phyloP scores from a whole-genome alignment of 2,797 vertebrate genomes.

The Notolepis coatsorum region DNA sequence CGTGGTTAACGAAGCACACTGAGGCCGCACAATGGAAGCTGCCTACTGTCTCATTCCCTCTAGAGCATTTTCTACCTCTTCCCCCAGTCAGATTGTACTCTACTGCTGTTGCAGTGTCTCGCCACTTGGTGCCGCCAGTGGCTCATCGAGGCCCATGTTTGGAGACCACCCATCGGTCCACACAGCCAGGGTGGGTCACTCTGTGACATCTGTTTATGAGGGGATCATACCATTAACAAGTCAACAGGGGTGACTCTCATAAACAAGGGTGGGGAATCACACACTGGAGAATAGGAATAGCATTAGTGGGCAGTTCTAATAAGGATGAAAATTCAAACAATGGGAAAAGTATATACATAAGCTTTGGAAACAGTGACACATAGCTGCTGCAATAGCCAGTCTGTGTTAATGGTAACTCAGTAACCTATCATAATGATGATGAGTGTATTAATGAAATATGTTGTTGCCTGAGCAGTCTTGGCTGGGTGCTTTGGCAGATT shows the following conservation, averaged over 20 bases:
- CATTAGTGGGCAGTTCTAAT: not conserved
- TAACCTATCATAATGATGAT: slow-evolving; percentile 35
- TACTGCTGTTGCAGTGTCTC: slow-evolving; percentile 37
- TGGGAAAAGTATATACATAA: no score
- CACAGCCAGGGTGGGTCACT: not conserved
- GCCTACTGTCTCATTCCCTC: no score
- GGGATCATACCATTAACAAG: slow-evolving; percentile 40
- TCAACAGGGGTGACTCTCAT: slow-evolving; percentile 41
- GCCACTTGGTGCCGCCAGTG: slow-evolving; percentile 70
- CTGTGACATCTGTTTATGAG: slow-evolving; percentile 21
- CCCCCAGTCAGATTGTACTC: no score
- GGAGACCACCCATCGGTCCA: not conserved
- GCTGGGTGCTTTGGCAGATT: not conserved
- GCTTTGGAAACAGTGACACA: slow-evolving; percentile 32
- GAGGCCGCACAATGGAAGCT: no score
- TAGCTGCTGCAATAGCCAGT: slow-evolving; percentile 25
- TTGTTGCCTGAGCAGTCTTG: not conserved
- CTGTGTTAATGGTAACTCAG: slow-evolving; percentile 37
- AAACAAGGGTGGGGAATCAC: slow-evolving; percentile 43
- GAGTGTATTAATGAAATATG: slow-evolving; percentile 17
- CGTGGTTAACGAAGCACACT: no score
- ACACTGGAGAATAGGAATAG: slow-evolving; percentile 12
- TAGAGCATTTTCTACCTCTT: no score
- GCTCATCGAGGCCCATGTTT: slow-evolving; percentile 12
- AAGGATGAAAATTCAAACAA: slow-evolving; percentile 1